These are phyloP conservation scores for Drosophila navojoa DNA, from an alignment of 1,140 invertebrate genomes.

Conservation along the genomic window DNA sequence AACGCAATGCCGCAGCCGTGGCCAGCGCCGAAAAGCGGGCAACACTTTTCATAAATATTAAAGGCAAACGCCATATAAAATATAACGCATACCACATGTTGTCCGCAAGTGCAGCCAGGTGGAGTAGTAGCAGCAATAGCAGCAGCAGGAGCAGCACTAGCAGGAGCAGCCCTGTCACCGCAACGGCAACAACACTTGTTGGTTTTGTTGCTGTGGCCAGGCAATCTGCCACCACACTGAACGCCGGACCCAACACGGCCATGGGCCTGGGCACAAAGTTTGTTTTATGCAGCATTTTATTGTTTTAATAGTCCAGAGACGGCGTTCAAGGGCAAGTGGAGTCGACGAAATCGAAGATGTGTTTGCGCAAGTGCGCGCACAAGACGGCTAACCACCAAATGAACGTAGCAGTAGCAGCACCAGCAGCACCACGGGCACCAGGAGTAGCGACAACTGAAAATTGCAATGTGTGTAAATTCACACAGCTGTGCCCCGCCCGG, in stretches of 20 bases:
- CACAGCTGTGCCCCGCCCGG: conserved; percentile 43
- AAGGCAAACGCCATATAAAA: conserved; percentile 56
- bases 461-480: conserved; percentile 76
- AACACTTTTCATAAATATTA: conserved; percentile 65
- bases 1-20: conserved; percentile 37
- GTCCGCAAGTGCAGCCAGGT: conserved; percentile 51
- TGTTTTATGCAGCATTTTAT: conserved; percentile 64
- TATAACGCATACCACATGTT: conserved; percentile 67
- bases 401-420: conserved; percentile 46
- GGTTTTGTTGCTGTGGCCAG: conserved; percentile 41
- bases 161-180: conserved; percentile 16
- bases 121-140: conserved; percentile 7
- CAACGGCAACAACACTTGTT: conserved; percentile 48
- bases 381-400: conserved; percentile 78
- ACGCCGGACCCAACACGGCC: not conserved
- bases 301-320: conserved; percentile 48
- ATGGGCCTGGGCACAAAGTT: conserved; percentile 48
- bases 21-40: conserved; percentile 35
- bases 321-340: conserved; percentile 19
- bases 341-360: conserved; percentile 70
- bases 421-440: not conserved
- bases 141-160: conserved; percentile 17
- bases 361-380: conserved; percentile 52
- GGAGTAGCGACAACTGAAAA: conserved; percentile 39
- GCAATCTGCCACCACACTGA: conserved; percentile 38